Evolutionary conservation across 30 jellyfish, hydroid and myxozoan species (phyloP).

Genomic region (Catostylus mosaicus): DNA sequence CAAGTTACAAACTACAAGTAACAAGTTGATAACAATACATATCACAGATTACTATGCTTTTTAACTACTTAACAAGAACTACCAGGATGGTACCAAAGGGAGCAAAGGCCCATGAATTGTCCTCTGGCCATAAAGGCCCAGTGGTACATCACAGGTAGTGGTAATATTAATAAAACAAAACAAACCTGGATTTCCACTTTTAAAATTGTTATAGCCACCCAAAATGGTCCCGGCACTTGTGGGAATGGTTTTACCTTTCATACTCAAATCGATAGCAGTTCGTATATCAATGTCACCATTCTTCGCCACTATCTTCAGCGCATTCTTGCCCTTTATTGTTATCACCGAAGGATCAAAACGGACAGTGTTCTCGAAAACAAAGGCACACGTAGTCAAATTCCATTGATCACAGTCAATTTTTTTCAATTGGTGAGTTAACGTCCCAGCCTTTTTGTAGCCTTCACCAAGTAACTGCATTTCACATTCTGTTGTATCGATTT

Average conservation of each 20-base stretch:
- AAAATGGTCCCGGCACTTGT: constrained; percentile 7
- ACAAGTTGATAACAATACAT: too few relatives aligned
- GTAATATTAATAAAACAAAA: not conserved
- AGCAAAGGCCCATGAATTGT: too few relatives aligned
- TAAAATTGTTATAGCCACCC: constrained; percentile 54
- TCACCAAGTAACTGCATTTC: not conserved
- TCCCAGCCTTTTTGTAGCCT: not conserved
- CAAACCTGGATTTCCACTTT: constrained; percentile 25
- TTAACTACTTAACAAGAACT: too few relatives aligned
- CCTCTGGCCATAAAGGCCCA: too few relatives aligned
- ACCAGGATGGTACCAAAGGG: too few relatives aligned
- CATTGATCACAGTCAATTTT: constrained; percentile 15
- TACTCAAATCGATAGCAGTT: constrained; percentile 21
- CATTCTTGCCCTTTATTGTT: constrained; percentile 21
- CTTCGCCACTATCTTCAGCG: constrained; percentile 24
- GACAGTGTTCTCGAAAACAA: constrained; percentile 13
- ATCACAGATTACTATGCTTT: too few relatives aligned
- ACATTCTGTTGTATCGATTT: constrained; percentile 10
- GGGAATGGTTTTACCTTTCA: not conserved
- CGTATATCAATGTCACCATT: constrained; percentile 33
- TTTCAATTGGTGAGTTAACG: not conserved
- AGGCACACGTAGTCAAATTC: constrained; percentile 11
- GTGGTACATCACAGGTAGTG: too few relatives aligned
- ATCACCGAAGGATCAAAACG: not conserved
- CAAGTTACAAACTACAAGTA: too few relatives aligned